Conservation (phyloP, 2,888 invertebrate genomes). For the Drosophila ezoana region DNA sequence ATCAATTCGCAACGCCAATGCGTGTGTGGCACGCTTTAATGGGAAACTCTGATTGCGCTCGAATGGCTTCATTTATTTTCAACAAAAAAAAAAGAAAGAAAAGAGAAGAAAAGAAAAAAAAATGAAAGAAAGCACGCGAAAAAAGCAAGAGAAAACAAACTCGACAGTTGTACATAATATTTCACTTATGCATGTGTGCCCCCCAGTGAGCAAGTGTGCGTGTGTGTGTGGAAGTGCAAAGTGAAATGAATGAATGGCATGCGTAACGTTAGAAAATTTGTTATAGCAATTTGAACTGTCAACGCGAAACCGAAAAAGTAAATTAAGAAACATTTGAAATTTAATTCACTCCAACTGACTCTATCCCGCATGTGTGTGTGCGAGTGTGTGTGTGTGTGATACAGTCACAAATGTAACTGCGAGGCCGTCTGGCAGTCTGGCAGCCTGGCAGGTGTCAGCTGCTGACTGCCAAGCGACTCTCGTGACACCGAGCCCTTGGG, state of each 20-base stretch:
- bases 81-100: slow-evolving; percentile 24
- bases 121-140: slow-evolving; percentile 38
- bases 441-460: slow-evolving; percentile 71
- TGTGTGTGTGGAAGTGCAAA: slow-evolving; percentile 38
- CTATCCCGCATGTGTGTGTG: slow-evolving; percentile 17
- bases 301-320: slow-evolving; percentile 79
- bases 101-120: slow-evolving; percentile 16
- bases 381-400: slow-evolving; percentile 17
- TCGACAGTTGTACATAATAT: slow-evolving; percentile 80
- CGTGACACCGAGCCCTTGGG: slow-evolving; percentile 64
- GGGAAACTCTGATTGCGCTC: slow-evolving; percentile 79
- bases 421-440: slow-evolving; percentile 59
- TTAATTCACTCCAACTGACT: slow-evolving; percentile 70
- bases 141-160: slow-evolving; percentile 61
- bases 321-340: slow-evolving; percentile 81
- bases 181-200: slow-evolving; percentile 75
- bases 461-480: slow-evolving; percentile 59
- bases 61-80: slow-evolving; percentile 79
- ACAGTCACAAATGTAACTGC: slow-evolving; percentile 57
- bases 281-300: slow-evolving; percentile 80
- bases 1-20: slow-evolving; percentile 69
- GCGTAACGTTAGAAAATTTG: slow-evolving; percentile 78
- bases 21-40: slow-evolving; percentile 69
- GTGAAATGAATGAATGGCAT: slow-evolving; percentile 72
- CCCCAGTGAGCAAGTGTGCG: slow-evolving; percentile 29